Base-by-base conservation (phyloP, 2,797 vertebrate species). In the Neoniphon sammara region DNA sequence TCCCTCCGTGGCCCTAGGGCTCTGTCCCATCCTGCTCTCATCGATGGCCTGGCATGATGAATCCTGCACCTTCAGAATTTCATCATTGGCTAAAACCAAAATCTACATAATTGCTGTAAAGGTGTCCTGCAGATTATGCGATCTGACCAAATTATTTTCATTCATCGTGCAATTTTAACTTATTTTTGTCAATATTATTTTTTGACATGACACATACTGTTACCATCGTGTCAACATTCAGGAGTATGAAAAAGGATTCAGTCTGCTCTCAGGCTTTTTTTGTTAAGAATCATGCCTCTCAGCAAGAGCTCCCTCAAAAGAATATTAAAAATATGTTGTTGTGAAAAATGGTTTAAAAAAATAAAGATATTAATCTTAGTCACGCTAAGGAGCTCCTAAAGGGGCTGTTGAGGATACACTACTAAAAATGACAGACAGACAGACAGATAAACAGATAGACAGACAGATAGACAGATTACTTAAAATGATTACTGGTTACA, bases 1-100 rank as follows among this genome's bases (percentile, higher is more conserved):
- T 47, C 46, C 70, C 61, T 53, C 15, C 46, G 47, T 60, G 47
- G 54, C 79, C 80, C 61, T 63, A 34, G 31, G 80, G 75, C 70
- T 85, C 52, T 77, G 81, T 81, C 64, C 52, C 68, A 7, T 49
- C 52, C 27, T 27, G 34, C 62, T 70, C 60, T 84, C 71, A 69
- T 75, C 30, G n/a, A 52, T 49, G 46, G 23, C 47, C 54, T 66
- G 17, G 17, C 8, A 20, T 7, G 47, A 49, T 49, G 47, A 49
- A 49, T 49, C 47, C 6, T 49, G 20, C 47, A 80, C 66, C 61
- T 67, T 65, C 57, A 73, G 46, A 30, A 23, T 66, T 58, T 54
- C 61, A 46, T 55, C 49, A 21, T 9, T 27, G 10, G 23, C 34
- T 11, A 72, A 61, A 4, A 54, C 15, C 4, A 52, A 67, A 67